A percentile compares a stretch with the other conserved stretches of the same genome.
Conservation (phyloP, 2,888 invertebrate species). For the Polymixis lichenea region DNA sequence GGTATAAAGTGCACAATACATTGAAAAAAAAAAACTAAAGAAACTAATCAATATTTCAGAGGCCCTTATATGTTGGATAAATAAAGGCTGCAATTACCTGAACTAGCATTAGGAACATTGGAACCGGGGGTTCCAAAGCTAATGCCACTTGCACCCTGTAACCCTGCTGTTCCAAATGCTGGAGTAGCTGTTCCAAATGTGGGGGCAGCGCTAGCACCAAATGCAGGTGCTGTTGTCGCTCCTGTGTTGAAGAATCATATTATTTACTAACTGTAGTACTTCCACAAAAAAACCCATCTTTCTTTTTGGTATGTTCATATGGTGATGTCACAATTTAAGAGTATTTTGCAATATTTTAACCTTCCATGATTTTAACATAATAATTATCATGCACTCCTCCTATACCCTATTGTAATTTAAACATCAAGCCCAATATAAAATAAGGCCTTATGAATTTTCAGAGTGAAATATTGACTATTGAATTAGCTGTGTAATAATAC, state of each 20-base stretch:
- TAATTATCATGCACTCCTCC: background rate
- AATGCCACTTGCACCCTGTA: slow-evolving; percentile 78
- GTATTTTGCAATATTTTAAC: background rate
- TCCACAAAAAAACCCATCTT: background rate
- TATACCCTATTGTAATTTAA: background rate
- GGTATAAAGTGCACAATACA: too few species aligned
- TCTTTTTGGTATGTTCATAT: background rate
- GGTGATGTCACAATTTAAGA: background rate
- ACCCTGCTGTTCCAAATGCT: slow-evolving; percentile 72
- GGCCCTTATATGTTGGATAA: background rate
- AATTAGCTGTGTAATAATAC: background rate
- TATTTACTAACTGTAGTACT: background rate
- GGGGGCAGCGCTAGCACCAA: slow-evolving; percentile 72
- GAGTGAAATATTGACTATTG: too few species aligned
- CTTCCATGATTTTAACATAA: background rate
- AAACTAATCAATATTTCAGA: background rate
- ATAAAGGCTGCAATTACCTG: slow-evolving; percentile 71
- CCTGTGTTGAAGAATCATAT: slow-evolving; percentile 46
- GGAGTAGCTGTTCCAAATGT: slow-evolving; percentile 75
- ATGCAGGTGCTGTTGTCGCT: slow-evolving; percentile 68
- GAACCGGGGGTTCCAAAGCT: slow-evolving; percentile 80
- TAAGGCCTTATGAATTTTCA: too few species aligned
- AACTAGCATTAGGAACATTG: slow-evolving; percentile 73
- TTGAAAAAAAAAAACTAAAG: background rate
- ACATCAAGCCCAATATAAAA: background rate